Conservation (phyloP, 1,140 invertebrate species). For the Lepidurus arcticus region DNA sequence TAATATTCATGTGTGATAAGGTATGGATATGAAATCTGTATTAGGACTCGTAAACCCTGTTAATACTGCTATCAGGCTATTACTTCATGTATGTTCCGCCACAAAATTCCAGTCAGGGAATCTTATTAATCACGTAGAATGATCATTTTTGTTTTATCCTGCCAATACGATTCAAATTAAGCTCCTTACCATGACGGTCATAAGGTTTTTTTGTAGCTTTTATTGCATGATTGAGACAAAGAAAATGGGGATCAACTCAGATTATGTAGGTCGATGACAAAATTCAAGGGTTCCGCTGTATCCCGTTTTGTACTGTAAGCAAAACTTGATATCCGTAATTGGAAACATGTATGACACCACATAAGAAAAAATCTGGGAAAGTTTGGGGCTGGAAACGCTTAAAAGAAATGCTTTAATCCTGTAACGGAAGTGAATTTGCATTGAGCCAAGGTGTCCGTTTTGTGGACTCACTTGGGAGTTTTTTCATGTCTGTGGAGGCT, state of each 20-base stretch:
- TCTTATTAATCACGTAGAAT: background rate
- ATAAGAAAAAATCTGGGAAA: background rate
- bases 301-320: constrained; percentile 4
- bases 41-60: constrained; percentile 4
- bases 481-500: background rate
- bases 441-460: constrained; percentile 1
- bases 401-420: background rate
- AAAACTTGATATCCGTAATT: background rate
- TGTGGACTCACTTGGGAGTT: constrained; percentile 1
- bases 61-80: background rate
- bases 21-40: background rate
- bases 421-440: constrained; percentile 11
- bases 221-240: background rate
- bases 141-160: background rate
- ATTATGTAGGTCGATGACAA: background rate
- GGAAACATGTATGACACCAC: constrained; percentile 2
- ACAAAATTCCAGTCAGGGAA: background rate
- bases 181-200: background rate
- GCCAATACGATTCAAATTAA: background rate
- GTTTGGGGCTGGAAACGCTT: background rate
- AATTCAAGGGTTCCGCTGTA: constrained; percentile 3
- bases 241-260: background rate
- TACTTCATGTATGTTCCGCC: background rate
- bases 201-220: background rate
- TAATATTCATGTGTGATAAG: background rate